Conservation (phyloP, 2,888 invertebrate genomes). For the Philonicus albiceps region DNA sequence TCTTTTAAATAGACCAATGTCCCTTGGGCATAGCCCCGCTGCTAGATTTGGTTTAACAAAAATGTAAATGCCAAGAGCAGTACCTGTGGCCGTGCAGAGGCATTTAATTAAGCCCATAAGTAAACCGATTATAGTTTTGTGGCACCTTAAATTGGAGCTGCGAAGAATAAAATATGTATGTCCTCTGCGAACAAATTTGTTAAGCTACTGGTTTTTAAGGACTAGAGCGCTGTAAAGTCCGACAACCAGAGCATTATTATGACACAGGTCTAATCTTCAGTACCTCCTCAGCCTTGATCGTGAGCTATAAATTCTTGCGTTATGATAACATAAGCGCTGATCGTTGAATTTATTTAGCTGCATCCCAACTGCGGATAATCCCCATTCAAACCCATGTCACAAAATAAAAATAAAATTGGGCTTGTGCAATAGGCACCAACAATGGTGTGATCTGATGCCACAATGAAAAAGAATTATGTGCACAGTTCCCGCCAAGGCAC, state of each 20-base stretch:
- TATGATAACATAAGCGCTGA: constrained; percentile 35
- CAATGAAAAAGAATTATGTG: not conserved
- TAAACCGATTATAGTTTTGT: constrained; percentile 28
- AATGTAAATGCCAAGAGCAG: not conserved
- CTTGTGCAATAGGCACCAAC: not conserved
- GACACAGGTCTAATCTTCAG: constrained; percentile 1
- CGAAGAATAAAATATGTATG: not conserved
- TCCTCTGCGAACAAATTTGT: constrained; percentile 37
- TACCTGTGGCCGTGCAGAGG: not conserved
- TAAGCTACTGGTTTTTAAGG: constrained; percentile 40
- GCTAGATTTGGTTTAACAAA: not conserved
- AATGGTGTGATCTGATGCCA: not conserved
- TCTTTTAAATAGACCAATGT: constrained; percentile 4
- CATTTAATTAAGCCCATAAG: not conserved
- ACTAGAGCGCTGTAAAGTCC: not conserved
- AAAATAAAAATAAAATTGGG: not conserved
- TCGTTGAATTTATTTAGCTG: constrained; percentile 37
- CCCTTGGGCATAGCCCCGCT: not conserved
- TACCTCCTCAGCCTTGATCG: constrained; percentile 18
- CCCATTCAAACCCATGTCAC: not conserved
- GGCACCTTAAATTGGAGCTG: not conserved
- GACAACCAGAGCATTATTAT: not conserved
- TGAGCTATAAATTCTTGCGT: constrained; percentile 22
- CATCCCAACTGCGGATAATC: constrained; percentile 34
- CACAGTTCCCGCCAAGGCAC: not conserved